These are phyloP conservation scores for Isotomurus palustris DNA, from an alignment of 2,888 invertebrate genomes.

Conservation along the genomic window DNA sequence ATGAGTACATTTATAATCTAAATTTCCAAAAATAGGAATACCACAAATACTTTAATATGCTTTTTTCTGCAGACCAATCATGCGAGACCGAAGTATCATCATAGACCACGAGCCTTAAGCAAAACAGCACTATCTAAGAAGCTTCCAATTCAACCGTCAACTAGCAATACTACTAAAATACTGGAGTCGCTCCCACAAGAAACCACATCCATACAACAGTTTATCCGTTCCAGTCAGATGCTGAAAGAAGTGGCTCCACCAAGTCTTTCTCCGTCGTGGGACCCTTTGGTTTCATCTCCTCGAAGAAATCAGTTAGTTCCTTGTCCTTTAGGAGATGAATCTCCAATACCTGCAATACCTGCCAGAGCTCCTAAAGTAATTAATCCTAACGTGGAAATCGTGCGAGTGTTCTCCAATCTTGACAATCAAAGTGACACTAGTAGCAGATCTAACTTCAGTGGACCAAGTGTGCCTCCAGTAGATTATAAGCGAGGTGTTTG, in stretches of 20 bases:
- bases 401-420: conserved; percentile 41
- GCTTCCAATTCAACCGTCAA: conserved; percentile 12
- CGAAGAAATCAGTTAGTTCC: conserved; percentile 33
- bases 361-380: conserved; percentile 14
- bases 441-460: not conserved
- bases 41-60: no score
- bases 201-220: conserved; percentile 10
- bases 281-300: conserved; percentile 34
- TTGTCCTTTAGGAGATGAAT: conserved; percentile 32
- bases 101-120: conserved; percentile 50
- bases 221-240: conserved; percentile 15
- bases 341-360: conserved; percentile 31
- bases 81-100: conserved; percentile 60
- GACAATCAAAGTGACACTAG: conserved; percentile 21
- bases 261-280: conserved; percentile 33
- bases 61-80: conserved; percentile 47
- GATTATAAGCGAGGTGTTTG: not conserved
- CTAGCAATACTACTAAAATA: not conserved
- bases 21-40: not conserved
- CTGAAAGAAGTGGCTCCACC: conserved; percentile 27
- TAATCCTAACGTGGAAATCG: conserved; percentile 41
- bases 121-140: conserved; percentile 34
- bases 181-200: conserved; percentile 11
- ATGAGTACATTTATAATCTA: not conserved
- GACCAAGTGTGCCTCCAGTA: not conserved